A percentile compares a stretch with the other conserved stretches of the same genome.
Evolutionary conservation across 2,797 vertebrate species (phyloP).

Genomic region (Rhynchonycteris naso): DNA sequence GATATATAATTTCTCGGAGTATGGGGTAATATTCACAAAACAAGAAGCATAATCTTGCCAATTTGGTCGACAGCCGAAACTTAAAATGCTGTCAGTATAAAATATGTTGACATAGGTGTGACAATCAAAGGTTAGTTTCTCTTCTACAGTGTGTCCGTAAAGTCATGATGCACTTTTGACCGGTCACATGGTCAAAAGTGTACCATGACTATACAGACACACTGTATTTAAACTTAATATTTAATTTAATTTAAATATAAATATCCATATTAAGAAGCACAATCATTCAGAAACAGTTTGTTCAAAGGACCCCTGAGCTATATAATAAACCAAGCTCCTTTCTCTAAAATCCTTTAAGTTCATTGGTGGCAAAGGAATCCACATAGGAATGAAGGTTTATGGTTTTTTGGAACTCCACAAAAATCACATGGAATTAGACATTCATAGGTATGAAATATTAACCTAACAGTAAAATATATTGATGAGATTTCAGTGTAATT

Average conservation of each 20-base stretch:
- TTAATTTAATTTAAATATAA: constrained; percentile 56
- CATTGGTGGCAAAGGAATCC: not conserved
- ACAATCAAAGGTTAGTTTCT: constrained; percentile 78
- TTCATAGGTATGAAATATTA: not conserved
- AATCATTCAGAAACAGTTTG: constrained; percentile 65
- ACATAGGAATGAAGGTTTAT: not conserved
- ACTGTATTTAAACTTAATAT: too few relatives aligned
- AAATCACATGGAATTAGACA: constrained; percentile 28
- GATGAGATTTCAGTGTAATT: constrained; percentile 51
- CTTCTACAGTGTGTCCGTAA: too few relatives aligned
- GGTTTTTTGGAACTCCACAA: not conserved
- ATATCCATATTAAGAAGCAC: constrained; percentile 68
- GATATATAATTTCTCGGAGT: constrained; percentile 38
- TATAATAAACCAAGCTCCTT: not conserved
- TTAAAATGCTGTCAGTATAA: constrained; percentile 70
- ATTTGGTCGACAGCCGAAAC: constrained; percentile 74
- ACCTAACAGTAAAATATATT: not conserved
- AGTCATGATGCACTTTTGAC: too few relatives aligned
- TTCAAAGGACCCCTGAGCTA: constrained; percentile 55
- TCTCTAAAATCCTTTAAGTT: constrained; percentile 59
- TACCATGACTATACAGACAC: too few relatives aligned
- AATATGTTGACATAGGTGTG: constrained; percentile 68
- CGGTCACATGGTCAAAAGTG: too few relatives aligned
- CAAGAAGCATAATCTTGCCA: constrained; percentile 72
- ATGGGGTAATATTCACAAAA: constrained; percentile 68